A percentile compares a stretch with the other conserved stretches of the same genome.
These are phyloP conservation scores for Heliconius melpomene DNA, from an alignment of 1,140 invertebrate species.

Conservation along the genomic window DNA sequence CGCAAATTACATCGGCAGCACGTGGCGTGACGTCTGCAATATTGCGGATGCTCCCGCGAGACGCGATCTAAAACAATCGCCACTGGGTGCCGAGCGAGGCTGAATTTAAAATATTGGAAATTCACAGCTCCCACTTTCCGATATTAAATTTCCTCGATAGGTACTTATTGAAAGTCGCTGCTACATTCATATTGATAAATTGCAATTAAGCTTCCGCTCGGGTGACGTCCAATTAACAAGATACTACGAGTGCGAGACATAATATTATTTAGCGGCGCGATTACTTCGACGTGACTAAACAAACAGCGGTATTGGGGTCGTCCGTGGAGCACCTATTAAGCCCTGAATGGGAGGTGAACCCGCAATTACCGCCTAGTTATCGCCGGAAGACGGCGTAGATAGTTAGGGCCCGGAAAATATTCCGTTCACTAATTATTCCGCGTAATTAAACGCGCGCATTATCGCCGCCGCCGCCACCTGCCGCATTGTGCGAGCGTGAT, in stretches of 20 bases:
- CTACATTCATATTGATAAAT: constrained; percentile 46
- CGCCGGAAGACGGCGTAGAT: constrained; percentile 79
- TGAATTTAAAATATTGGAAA: constrained; percentile 59
- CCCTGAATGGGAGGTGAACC: constrained; percentile 80
- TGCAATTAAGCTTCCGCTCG: constrained; percentile 41
- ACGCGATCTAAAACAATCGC: constrained; percentile 62
- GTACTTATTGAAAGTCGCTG: constrained; percentile 47
- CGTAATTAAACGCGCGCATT: constrained; percentile 80
- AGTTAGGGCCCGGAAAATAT: constrained; percentile 80
- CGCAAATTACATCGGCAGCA: constrained; percentile 74
- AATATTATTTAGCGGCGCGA: constrained; percentile 59
- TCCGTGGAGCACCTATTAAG: constrained; percentile 76
- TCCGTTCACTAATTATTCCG: constrained; percentile 81
- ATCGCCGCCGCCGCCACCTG: constrained; percentile 77
- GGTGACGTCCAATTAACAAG: constrained; percentile 38
- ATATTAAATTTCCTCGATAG: constrained; percentile 56
- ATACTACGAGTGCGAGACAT: constrained; percentile 33
- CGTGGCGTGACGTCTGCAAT: constrained; percentile 66
- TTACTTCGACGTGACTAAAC: constrained; percentile 74
- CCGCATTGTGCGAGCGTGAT: constrained; percentile 77
- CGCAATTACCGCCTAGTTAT: constrained; percentile 81
- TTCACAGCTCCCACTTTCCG: constrained; percentile 50
- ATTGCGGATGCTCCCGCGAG: constrained; percentile 57
- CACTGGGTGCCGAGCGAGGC: constrained; percentile 58
- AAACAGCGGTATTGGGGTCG: constrained; percentile 72